phyloP scores from a whole-genome alignment of 1,140 invertebrate species.

The Octopus sinensis region DNA sequence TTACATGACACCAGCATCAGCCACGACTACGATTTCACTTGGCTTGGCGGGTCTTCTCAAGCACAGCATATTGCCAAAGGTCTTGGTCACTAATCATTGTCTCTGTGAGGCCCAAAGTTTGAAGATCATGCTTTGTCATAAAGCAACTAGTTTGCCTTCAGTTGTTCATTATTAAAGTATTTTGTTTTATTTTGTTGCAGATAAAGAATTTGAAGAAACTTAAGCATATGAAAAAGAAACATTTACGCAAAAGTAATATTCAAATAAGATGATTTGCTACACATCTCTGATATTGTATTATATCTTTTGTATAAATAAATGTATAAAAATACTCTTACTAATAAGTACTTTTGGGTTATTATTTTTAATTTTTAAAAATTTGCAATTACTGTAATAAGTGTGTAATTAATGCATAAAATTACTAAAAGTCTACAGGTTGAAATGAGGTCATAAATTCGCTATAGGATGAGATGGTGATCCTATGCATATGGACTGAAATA shows the following conservation, averaged over 20 bases:
- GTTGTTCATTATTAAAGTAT: neutral
- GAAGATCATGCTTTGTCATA: neutral
- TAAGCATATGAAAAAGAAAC: conserved; percentile 2
- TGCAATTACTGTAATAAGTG: too few species aligned
- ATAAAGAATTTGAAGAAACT: neutral
- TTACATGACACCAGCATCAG: neutral
- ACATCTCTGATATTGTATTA: too few species aligned
- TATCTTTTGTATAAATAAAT: too few species aligned
- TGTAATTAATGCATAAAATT: too few species aligned
- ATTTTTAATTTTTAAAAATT: too few species aligned
- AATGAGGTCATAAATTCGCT: too few species aligned
- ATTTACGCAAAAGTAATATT: neutral
- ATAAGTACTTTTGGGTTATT: too few species aligned
- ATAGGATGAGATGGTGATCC: too few species aligned
- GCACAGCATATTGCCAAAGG: neutral
- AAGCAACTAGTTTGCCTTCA: neutral
- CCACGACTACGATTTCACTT: neutral
- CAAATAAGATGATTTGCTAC: neutral
- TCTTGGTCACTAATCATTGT: neutral
- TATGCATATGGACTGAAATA: too few species aligned
- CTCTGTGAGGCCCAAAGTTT: neutral
- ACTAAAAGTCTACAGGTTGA: too few species aligned
- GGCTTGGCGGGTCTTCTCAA: neutral
- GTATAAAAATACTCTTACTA: too few species aligned
- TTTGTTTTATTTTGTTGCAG: neutral